phyloP scores from a whole-genome alignment of 2,888 invertebrate genomes.

The Mermis nigrescens region DNA sequence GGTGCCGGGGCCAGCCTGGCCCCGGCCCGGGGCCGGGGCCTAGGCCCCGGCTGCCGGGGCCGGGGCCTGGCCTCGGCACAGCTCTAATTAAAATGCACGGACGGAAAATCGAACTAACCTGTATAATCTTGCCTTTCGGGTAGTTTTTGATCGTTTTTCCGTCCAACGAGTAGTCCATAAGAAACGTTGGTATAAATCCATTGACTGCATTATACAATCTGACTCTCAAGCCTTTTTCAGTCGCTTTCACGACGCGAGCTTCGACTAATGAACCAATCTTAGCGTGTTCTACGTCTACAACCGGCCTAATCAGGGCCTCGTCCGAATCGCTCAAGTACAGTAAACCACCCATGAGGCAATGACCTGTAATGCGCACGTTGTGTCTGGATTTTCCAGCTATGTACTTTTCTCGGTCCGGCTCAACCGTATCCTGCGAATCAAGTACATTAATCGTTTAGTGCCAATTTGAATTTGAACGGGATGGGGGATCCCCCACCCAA shows the following conservation, averaged over 20 bases:
- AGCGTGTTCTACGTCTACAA: slow-evolving; percentile 16
- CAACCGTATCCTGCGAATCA: background rate
- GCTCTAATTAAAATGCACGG: no score
- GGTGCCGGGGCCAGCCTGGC: no score
- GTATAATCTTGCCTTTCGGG: background rate
- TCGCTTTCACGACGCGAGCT: background rate
- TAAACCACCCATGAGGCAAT: slow-evolving; percentile 20
- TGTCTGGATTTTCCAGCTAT: slow-evolving; percentile 17
- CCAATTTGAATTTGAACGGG: no score
- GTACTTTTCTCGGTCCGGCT: background rate
- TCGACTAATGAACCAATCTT: background rate
- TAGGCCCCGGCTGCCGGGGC: no score
- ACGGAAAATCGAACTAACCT: no score
- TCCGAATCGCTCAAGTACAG: slow-evolving; percentile 21
- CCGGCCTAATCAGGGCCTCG: slow-evolving; percentile 21
- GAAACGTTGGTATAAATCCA: slow-evolving; percentile 8
- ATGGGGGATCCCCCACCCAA: no score
- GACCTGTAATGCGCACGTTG: slow-evolving; percentile 21
- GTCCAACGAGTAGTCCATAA: slow-evolving; percentile 1
- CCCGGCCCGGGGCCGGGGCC: no score
- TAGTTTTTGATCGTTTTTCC: background rate
- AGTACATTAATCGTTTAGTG: no score
- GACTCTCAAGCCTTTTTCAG: background rate
- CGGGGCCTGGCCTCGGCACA: no score
- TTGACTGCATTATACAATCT: slow-evolving; percentile 1